Base-by-base conservation (phyloP, 2,888 invertebrate genomes). In the Plusia festucae region DNA sequence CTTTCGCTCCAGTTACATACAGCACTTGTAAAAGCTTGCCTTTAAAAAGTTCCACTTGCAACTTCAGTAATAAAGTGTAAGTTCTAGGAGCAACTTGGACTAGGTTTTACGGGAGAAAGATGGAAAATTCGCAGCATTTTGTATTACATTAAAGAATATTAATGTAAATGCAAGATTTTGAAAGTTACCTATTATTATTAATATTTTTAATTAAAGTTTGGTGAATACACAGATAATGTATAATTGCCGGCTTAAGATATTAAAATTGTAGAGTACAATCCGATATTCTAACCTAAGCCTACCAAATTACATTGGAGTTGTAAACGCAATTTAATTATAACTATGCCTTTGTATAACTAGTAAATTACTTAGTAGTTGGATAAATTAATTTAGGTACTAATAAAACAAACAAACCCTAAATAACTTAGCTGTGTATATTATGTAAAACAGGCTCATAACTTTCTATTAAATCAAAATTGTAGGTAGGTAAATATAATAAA, bases 1-100 rank as follows among this genome's bases (percentile, higher is more conserved):
- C 30, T 78, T 54, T 44, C 34, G 72, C 62, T 53, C 70, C 24
- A 78, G 61, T 67, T 68, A 70, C 56, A 63, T 6, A 56, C 44
- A 58, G 49, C 13, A 62, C 53, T 65, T 57, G 18, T 52, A 58
- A 77, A 73, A 60, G 60, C 52, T 67, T 64, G 54, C 51, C 53
- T 67, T 68, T 65, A 56, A 66, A 65, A 75, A 71, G 40, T 71
- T 68, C 32, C 49, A 62, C 49, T 40, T 59, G n/a, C 34, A 63
- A 65, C 53, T 70, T 67, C 8, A 30, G 34, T 49, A 62, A 56
- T 67, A 70, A 61, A 72, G 53, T 67, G 32, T 57, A 68, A 57
- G 67, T 60, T 65, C 49, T 65, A 34, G 51, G 52, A 59, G 52
- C 13, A 61, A 57, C 51, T 64, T 71, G 58, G 32, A 51, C 24